These are phyloP conservation scores for Apotomis betuletana DNA, from an alignment of 2,888 invertebrate genomes.

Conservation along the genomic window DNA sequence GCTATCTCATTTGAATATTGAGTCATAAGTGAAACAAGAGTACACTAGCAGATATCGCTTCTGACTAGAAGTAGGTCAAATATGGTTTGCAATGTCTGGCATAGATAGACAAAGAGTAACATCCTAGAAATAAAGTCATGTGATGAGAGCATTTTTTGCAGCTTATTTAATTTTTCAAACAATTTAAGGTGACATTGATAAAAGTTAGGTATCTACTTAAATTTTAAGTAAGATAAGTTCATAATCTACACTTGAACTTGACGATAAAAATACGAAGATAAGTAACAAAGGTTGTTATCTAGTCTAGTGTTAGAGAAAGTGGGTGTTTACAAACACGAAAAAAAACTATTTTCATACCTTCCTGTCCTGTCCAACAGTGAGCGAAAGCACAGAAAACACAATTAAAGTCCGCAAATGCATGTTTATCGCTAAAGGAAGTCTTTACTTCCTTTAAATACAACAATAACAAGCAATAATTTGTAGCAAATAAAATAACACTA, in stretches of 20 bases:
- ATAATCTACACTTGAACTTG: not conserved
- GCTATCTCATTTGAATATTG: not conserved
- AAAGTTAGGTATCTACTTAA: not conserved
- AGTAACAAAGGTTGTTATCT: not conserved
- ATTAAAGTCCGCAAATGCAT: conserved; percentile 59
- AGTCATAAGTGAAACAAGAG: conserved; percentile 7
- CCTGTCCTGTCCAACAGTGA: conserved; percentile 66
- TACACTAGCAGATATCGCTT: conserved; percentile 5
- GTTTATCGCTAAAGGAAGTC: conserved; percentile 61
- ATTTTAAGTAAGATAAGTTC: not conserved
- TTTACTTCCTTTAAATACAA: conserved; percentile 53
- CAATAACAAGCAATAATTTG: conserved; percentile 52
- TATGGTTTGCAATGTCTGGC: not conserved
- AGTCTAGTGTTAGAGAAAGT: conserved; percentile 15
- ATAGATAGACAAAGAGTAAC: not conserved
- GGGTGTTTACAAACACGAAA: conserved; percentile 38
- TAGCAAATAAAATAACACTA: conserved; percentile 46
- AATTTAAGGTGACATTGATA: no score
- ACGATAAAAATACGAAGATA: not conserved
- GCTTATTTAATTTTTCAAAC: no score
- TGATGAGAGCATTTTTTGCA: no score
- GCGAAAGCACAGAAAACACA: conserved; percentile 55
- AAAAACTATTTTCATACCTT: conserved; percentile 57
- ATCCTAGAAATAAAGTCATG: not conserved
- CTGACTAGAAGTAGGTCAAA: not conserved